phyloP scores from a whole-genome alignment of 2,888 invertebrate genomes.

The Philereme vetulata region DNA sequence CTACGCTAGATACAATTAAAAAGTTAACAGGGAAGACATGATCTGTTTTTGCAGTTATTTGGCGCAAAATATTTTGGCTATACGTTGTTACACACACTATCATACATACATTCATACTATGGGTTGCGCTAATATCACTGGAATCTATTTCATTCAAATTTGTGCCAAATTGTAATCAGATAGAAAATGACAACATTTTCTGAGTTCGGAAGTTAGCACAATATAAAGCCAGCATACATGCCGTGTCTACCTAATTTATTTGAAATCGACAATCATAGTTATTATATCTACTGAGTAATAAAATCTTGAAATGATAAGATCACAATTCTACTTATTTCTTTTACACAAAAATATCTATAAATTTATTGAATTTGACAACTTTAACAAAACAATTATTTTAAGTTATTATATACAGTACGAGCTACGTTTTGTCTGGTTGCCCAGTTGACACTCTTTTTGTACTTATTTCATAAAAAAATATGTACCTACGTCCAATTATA shows the following conservation, averaged over 20 bases:
- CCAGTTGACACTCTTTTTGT: slow-evolving; percentile 70
- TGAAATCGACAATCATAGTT: slow-evolving; percentile 32
- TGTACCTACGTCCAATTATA: slow-evolving; percentile 75
- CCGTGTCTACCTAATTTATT: slow-evolving; percentile 37
- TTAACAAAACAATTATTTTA: slow-evolving; percentile 55
- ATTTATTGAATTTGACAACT: slow-evolving; percentile 51
- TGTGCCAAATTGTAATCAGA: slow-evolving; percentile 31
- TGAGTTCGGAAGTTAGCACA: slow-evolving; percentile 44
- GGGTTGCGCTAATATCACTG: slow-evolving; percentile 29
- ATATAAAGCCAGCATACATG: slow-evolving; percentile 48
- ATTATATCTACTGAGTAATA: slow-evolving; percentile 31
- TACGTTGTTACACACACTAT: slow-evolving; percentile 25
- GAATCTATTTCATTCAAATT: slow-evolving; percentile 30
- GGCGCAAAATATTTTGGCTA: slow-evolving; percentile 53
- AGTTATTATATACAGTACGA: slow-evolving; percentile 59
- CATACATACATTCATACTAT: slow-evolving; percentile 40
- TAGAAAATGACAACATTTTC: slow-evolving; percentile 32
- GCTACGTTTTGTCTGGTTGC: slow-evolving; percentile 56
- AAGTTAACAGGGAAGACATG: slow-evolving; percentile 73
- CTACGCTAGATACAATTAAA: slow-evolving; percentile 47
- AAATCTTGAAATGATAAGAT: slow-evolving; percentile 42
- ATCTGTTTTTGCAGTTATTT: slow-evolving; percentile 62
- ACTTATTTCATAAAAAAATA: slow-evolving; percentile 82
- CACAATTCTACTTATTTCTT: slow-evolving; percentile 56
- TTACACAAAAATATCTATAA: slow-evolving; percentile 71